These are phyloP conservation scores for Cephus sareptanus DNA, from an alignment of 2,888 invertebrate species.

Conservation along the genomic window DNA sequence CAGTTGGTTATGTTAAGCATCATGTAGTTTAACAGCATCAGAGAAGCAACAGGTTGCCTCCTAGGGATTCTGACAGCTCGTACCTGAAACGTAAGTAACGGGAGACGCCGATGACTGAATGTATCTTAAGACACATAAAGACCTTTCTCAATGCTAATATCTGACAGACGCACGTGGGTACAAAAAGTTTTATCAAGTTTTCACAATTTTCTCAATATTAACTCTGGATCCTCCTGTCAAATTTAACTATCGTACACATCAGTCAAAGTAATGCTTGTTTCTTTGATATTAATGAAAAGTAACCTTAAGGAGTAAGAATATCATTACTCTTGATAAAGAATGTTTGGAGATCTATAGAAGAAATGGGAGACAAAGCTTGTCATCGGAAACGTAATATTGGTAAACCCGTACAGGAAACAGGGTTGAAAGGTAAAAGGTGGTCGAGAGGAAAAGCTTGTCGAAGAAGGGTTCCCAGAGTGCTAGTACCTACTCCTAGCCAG, in stretches of 20 bases:
- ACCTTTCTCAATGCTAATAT: background rate
- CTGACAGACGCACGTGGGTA: background rate
- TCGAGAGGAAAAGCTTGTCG: conserved; percentile 32
- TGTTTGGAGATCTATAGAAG: background rate
- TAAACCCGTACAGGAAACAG: background rate
- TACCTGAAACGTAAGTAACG: background rate
- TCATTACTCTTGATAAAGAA: background rate
- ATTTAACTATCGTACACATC: background rate
- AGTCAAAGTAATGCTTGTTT: background rate
- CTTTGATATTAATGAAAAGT: background rate
- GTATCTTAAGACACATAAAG: too few species aligned
- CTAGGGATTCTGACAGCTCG: background rate
- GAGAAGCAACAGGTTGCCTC: conserved; percentile 2
- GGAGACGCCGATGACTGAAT: background rate
- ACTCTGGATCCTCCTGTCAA: background rate
- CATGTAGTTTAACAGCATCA: background rate
- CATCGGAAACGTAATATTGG: background rate
- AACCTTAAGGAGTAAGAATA: background rate
- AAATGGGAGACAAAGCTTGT: background rate
- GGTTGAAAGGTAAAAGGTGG: background rate
- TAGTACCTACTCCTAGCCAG: background rate
- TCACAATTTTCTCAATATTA: background rate
- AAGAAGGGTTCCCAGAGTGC: conserved; percentile 1
- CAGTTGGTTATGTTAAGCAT: background rate
- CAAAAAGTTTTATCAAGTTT: background rate